Base-by-base conservation (phyloP, 1,140 invertebrate species). In the Holotrichia oblita region DNA sequence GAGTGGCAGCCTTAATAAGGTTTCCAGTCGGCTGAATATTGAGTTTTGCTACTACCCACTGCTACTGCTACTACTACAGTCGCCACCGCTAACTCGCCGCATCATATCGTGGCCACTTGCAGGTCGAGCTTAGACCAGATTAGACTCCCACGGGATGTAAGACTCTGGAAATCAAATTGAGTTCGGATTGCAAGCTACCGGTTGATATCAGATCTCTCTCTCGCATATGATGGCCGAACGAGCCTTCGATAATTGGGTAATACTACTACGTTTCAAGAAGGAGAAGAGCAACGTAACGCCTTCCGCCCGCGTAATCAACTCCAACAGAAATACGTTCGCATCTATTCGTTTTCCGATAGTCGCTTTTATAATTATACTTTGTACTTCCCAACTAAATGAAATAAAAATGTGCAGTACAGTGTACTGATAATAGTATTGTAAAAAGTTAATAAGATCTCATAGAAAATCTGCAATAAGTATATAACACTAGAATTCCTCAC, bases 11-110 rank as follows among this genome's bases (percentile, higher is more conserved):
- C 82, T 86, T 86, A 86, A 86, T 85, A 86, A 85, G 85, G 82
- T 86, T 86, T 86, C 85, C 85, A 81, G 84, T 79, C 81, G 85
- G 85, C 83, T 85, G 85, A 85, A 84, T 86, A 86, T 86, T 84
- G 85, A 85, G 84, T 85, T 86, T 85, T 83, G 82, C 83, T 80
- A n/a, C n/a, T n/a, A n/a, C n/a, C n/a, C n/a, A n/a, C n/a, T n/a
- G n/a, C n/a, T n/a, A 34, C 61, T 69, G 22, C 61, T 20, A 64
- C 61, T 22, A 22, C 61, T 69, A 69, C 61, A 69, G 20, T 69
- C 61, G 80, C 79, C 48, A 55, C 48, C 79, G 81, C 82, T 81
- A 83, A 84, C 83, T 81, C 81, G 80, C 80, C 77, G 80, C 81
- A 83, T 82, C 81, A 82, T 81, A 81, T 79, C 81, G 81, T 80